phyloP scores from a whole-genome alignment of 2,888 invertebrate genomes.

The Synergus umbraculus region DNA sequence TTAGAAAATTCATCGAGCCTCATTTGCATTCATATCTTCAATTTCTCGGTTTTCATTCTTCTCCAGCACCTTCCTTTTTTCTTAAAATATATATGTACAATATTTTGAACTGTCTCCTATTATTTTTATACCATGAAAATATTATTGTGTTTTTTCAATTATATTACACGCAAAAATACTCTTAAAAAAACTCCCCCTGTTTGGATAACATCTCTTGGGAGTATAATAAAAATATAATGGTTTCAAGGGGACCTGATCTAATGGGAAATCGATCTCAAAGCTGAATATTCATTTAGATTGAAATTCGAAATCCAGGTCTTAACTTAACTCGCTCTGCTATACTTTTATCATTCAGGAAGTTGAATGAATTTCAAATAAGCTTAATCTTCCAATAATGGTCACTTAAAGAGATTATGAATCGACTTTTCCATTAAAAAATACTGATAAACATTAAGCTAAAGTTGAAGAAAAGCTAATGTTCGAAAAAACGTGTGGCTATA shows the following conservation, averaged over 20 bases:
- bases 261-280: slow-evolving; percentile 15
- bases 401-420: slow-evolving; percentile 26
- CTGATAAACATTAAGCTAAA: slow-evolving; percentile 25
- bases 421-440: slow-evolving; percentile 1
- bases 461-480: not conserved
- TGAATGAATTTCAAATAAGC: slow-evolving; percentile 34
- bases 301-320: slow-evolving; percentile 22
- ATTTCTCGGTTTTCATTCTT: not conserved
- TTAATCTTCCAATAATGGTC: slow-evolving; percentile 25
- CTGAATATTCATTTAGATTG: slow-evolving; percentile 33
- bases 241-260: not conserved
- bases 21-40: not conserved
- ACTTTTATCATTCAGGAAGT: slow-evolving; percentile 24
- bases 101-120: not conserved
- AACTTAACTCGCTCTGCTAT: not conserved
- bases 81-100: not conserved
- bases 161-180: not conserved
- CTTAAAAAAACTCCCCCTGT: not conserved
- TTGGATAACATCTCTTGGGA: not conserved
- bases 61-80: not conserved
- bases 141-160: too few relatives aligned
- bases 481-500: not conserved
- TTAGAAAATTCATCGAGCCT: not conserved
- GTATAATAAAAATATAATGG: not conserved
- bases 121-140: not conserved